These are phyloP conservation scores for Heliconius hermathena DNA, from an alignment of 1,140 invertebrate genomes.

Conservation along the genomic window DNA sequence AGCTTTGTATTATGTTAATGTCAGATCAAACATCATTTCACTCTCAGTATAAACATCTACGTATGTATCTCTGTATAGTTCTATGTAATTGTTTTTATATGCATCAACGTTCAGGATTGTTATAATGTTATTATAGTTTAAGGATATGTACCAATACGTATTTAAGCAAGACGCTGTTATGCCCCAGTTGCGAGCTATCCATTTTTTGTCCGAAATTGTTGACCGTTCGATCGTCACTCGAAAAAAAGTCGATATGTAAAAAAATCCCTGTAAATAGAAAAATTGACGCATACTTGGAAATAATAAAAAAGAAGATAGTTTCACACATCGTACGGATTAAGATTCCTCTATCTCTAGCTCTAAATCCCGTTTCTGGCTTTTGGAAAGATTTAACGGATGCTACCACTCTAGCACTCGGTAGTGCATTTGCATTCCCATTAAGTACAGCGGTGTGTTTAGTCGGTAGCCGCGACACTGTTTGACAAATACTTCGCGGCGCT, in stretches of 20 bases:
- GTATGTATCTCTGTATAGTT: neutral
- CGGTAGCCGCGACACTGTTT: conserved; percentile 45
- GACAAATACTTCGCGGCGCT: conserved; percentile 42
- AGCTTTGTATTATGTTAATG: neutral
- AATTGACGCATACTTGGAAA: neutral
- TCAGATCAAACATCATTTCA: neutral
- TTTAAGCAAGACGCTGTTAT: no score
- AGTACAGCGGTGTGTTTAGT: conserved; percentile 39
- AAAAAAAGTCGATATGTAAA: no score
- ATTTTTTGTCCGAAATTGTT: no score
- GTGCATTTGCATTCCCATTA: conserved; percentile 48
- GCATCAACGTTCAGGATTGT: no score
- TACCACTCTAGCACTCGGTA: conserved; percentile 15
- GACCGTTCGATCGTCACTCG: no score
- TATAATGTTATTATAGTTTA: no score
- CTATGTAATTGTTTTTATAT: neutral
- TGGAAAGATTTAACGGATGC: conserved; percentile 6
- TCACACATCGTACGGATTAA: neutral
- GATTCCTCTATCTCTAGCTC: neutral
- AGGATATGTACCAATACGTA: no score
- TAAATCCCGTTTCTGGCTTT: neutral
- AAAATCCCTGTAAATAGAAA: no score
- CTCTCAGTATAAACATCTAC: neutral
- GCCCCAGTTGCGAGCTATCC: no score
- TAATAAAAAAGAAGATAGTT: neutral